Conservation (phyloP, 2,113 vertebrate species). For the Turdus rufiventris region DNA sequence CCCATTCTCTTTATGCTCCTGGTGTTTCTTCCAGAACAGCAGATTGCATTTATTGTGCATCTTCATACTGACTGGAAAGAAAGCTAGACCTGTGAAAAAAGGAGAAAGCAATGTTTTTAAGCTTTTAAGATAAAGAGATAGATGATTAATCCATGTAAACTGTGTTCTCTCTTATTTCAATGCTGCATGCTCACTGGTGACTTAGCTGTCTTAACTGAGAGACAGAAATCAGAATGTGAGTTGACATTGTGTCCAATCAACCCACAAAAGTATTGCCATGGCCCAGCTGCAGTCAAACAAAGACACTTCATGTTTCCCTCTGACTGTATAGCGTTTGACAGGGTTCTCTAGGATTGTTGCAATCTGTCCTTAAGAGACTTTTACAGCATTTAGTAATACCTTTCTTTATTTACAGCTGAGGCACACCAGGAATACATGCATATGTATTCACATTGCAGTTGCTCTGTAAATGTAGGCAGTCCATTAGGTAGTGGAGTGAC, state of each 20-base stretch:
- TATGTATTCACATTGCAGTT: background rate
- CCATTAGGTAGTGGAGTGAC: background rate
- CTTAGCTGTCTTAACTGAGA: background rate
- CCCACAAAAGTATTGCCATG: background rate
- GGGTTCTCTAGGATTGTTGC: background rate
- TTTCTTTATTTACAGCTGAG: background rate
- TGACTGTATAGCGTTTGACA: background rate
- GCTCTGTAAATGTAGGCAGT: background rate
- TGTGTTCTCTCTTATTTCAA: background rate
- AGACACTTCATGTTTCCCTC: background rate
- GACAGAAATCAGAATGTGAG: background rate
- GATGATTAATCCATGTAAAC: background rate
- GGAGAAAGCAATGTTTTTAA: background rate
- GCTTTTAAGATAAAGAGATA: background rate
- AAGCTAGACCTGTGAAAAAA: background rate
- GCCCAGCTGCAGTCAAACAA: background rate
- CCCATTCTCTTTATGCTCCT: constrained; percentile 25
- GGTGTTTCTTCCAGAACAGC: constrained; percentile 17
- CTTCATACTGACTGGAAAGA: background rate
- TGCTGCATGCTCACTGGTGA: background rate
- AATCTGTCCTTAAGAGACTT: background rate
- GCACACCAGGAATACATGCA: background rate
- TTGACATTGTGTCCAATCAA: background rate
- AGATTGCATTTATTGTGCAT: constrained; percentile 34
- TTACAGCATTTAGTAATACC: background rate